phyloP scores from a whole-genome alignment of 2,113 vertebrate genomes.

The Microtus richardsoni region DNA sequence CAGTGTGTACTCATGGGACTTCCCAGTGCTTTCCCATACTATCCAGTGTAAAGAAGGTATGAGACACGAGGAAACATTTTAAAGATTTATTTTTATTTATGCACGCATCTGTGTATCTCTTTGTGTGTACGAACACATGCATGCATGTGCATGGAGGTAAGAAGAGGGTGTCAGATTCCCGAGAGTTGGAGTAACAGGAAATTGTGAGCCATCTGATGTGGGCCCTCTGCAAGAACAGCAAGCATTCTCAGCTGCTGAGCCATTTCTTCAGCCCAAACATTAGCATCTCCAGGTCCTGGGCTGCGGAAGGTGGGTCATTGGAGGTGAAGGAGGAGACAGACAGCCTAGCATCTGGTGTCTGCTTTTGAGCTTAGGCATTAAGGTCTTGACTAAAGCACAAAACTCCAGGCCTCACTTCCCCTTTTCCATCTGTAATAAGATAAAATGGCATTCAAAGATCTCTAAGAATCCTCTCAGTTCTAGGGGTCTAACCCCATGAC shows the following conservation, averaged over 20 bases:
- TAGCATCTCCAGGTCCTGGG: neutral
- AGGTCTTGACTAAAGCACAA: neutral
- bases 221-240: neutral
- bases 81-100: neutral
- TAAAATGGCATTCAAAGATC: neutral
- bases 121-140: neutral
- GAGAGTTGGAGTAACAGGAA: neutral
- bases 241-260: neutral
- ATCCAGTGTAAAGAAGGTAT: neutral
- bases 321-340: neutral
- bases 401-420: neutral
- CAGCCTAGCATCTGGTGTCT: neutral
- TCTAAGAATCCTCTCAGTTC: neutral
- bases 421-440: constrained; percentile 4
- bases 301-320: rapidly evolving
- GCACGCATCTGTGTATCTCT: neutral
- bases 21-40: neutral
- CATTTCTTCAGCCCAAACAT: neutral
- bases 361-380: neutral
- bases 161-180: neutral
- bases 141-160: neutral
- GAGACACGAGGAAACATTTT: neutral
- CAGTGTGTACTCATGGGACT: neutral
- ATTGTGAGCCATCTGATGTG: neutral
- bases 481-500: neutral